These are phyloP conservation scores for Tragelaphus strepsiceros DNA, from an alignment of 2,113 vertebrate genomes.

Conservation along the genomic window DNA sequence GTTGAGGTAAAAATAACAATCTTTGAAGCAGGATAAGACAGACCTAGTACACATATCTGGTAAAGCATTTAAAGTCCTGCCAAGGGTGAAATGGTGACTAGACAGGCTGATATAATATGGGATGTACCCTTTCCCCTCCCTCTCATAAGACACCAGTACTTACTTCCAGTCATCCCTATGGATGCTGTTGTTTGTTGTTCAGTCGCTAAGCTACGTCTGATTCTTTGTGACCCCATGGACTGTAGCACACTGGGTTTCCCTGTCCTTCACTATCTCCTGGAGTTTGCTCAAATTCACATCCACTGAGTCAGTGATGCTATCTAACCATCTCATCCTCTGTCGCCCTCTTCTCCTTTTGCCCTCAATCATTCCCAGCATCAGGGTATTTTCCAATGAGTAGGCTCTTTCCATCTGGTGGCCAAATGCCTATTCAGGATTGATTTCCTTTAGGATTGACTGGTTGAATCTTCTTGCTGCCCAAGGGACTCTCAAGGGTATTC, in stretches of 20 bases:
- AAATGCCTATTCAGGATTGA: background rate
- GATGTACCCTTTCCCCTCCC: too few species aligned
- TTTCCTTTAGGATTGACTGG: background rate
- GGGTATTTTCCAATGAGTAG: background rate
- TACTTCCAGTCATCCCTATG: background rate
- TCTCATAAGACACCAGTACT: background rate
- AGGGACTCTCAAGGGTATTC: background rate
- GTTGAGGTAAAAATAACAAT: background rate
- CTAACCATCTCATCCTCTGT: background rate
- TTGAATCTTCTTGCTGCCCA: background rate
- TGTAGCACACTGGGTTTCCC: background rate
- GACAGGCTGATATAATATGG: background rate
- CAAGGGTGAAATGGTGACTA: background rate
- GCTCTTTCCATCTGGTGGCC: background rate
- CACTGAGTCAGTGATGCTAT: background rate
- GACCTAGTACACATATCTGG: accelerated
- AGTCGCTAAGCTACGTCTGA: background rate
- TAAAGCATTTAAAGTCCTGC: background rate
- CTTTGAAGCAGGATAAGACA: background rate
- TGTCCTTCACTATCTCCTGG: background rate
- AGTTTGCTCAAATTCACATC: background rate
- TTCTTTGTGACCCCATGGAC: background rate
- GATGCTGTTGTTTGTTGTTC: background rate
- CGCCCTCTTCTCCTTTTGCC: background rate
- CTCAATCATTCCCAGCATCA: background rate